A percentile compares a stretch with the other conserved stretches of the same genome.
These are phyloP conservation scores for Diglossa cyanea DNA, from an alignment of 2,797 vertebrate species.

Conservation along the genomic window DNA sequence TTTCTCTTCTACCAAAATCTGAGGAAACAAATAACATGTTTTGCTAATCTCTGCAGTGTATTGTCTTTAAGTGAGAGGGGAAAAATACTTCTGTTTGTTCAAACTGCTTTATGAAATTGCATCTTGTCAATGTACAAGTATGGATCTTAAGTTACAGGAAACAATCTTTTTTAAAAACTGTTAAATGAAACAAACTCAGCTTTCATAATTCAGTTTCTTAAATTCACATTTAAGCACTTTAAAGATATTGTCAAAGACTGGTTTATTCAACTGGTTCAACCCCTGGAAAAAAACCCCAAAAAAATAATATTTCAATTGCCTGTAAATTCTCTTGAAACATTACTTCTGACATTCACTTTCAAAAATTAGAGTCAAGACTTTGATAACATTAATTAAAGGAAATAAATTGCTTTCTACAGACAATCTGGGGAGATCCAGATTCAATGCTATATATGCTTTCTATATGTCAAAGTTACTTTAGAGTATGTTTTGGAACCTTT, in stretches of 20 bases:
- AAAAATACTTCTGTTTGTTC: background rate
- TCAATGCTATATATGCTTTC: background rate
- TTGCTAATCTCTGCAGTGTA: background rate
- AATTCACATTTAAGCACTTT: background rate
- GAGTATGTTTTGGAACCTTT: background rate
- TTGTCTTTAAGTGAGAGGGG: background rate
- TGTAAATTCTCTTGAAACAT: background rate
- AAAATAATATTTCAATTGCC: background rate
- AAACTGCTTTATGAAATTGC: background rate
- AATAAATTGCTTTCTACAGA: background rate
- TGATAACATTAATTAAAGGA: background rate
- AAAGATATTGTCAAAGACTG: background rate
- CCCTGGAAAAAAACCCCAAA: fast-evolving
- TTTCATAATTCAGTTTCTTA: background rate
- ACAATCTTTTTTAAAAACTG: background rate
- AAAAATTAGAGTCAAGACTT: background rate
- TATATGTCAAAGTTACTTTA: background rate
- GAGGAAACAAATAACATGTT: background rate
- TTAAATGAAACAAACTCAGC: background rate
- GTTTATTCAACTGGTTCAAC: background rate
- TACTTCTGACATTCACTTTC: background rate
- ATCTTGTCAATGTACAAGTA: background rate
- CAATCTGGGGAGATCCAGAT: background rate
- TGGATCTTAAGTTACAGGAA: background rate
- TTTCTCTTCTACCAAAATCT: background rate